A percentile compares a stretch with the other conserved stretches of the same genome.
These are phyloP conservation scores for Drosophila littoralis DNA, from an alignment of 1,140 invertebrate genomes.

Conservation along the genomic window DNA sequence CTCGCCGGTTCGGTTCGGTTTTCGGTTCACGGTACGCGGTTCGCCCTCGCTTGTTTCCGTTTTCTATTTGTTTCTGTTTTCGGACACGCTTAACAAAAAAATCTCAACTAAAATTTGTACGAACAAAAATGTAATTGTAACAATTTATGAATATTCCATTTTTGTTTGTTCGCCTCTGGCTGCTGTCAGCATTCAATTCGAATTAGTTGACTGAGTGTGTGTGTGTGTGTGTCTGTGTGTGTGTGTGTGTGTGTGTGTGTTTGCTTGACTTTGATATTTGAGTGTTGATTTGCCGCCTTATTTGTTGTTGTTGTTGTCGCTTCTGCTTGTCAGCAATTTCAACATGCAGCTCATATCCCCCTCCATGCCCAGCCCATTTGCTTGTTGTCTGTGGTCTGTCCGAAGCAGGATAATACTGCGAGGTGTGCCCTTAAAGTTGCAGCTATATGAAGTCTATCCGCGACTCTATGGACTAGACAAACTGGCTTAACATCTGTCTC, in stretches of 20 bases:
- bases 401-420: too few relatives aligned
- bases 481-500: too few relatives aligned
- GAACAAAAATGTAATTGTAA: constrained; percentile 37
- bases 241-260: neutral
- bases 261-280: constrained; percentile 24
- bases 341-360: too few relatives aligned
- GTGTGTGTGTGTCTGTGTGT: neutral
- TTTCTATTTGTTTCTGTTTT: constrained; percentile 23
- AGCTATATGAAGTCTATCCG: too few relatives aligned
- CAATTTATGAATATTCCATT: constrained; percentile 25
- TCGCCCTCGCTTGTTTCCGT: constrained; percentile 16
- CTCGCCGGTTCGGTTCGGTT: constrained; percentile 71
- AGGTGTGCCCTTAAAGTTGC: too few relatives aligned
- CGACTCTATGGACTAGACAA: too few relatives aligned
- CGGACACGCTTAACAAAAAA: constrained; percentile 16
- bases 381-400: neutral
- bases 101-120: constrained; percentile 65
- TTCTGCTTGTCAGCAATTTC: neutral
- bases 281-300: neutral
- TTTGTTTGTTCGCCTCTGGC: neutral
- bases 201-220: neutral
- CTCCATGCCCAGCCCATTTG: neutral
- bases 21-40: constrained; percentile 27
- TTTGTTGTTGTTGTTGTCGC: neutral
- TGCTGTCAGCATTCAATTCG: constrained; percentile 13